Conservation (phyloP, 2,797 vertebrate species). For the Acrossocheilus wenchowensis region DNA sequence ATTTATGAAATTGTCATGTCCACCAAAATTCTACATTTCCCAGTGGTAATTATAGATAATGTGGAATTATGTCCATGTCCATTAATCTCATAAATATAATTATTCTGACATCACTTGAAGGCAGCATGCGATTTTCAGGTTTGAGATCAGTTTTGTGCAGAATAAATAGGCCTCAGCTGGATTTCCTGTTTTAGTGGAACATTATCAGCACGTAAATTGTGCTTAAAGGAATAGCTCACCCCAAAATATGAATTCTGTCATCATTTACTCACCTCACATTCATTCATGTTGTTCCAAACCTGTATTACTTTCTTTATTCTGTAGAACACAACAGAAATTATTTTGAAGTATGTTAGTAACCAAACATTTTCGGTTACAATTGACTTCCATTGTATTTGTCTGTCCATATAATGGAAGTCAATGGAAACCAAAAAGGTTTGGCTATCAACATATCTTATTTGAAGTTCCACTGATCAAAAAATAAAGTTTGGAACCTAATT, state of each 20-base stretch:
- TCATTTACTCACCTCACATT: neutral
- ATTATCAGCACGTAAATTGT: neutral
- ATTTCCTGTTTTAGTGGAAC: neutral
- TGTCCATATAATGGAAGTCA: neutral
- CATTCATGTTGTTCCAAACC: neutral
- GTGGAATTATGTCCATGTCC: conserved; percentile 5
- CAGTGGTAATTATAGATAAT: neutral
- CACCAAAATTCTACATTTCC: neutral
- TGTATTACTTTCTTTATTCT: neutral
- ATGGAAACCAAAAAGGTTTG: too few relatives aligned
- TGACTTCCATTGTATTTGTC: neutral
- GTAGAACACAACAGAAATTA: neutral
- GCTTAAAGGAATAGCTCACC: neutral
- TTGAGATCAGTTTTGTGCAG: neutral
- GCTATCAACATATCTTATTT: neutral
- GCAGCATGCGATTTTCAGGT: neutral
- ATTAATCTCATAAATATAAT: conserved; percentile 15
- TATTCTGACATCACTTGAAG: conserved; percentile 9
- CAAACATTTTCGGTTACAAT: neutral
- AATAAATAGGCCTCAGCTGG: neutral
- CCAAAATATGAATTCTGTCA: neutral
- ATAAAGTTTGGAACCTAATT: neutral
- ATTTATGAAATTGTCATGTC: neutral
- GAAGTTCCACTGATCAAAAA: neutral
- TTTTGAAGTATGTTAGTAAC: neutral